Evolutionary conservation across 2,797 vertebrate species (phyloP), one percentile per base, ranked within the genome.

Genomic region (Gallinago stenura): DNA sequence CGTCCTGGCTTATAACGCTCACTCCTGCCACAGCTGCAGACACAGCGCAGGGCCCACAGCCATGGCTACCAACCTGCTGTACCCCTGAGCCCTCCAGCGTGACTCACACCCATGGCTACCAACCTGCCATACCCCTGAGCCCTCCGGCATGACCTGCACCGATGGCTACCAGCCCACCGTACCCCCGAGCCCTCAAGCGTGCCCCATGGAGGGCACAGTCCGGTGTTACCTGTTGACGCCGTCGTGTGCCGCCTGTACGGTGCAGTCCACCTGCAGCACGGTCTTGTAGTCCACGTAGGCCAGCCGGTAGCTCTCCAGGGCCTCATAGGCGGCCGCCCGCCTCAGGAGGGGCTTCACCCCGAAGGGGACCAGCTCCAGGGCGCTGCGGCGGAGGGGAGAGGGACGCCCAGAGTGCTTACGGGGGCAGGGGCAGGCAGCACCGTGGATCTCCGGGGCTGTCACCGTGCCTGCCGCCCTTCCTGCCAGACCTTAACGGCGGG

Each of bases 241-340:
- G 15, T 99, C 99, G 12, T 99, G 98, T 5, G 99, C 99, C 0
- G 99, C 98, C 3, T 97, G 98, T 3, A 99, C 87, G 83, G 98
- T 97, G 91, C 97, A 98, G 93, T 99, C 99, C 28, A 99, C 98
- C 97, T 98, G 99, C 96, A 99, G 97, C 18, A 96, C 98, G 0
- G 99, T 99, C 97, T 98, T 99, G 97, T 99, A 99, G 98, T 99
- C 99, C 5, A 99, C 98, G 8, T 99, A 99, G 19, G 99, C 99
- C 96, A 96, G 97, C 10, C 97, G 37, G 96, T 99, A 99, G 57
- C 98, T 97, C 98, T 99, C 99, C 96, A 99, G 86, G 7, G 99
- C 99, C 91, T 99, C 99, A 19, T 98, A 98, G 10, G 99, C 99
- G 2, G 99, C 97, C 0, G 99, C 99, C 4, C 99, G 98, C 28